Base-by-base conservation (phyloP, 2,113 vertebrate genomes). In the Brachyhypopomus occidentalis region DNA sequence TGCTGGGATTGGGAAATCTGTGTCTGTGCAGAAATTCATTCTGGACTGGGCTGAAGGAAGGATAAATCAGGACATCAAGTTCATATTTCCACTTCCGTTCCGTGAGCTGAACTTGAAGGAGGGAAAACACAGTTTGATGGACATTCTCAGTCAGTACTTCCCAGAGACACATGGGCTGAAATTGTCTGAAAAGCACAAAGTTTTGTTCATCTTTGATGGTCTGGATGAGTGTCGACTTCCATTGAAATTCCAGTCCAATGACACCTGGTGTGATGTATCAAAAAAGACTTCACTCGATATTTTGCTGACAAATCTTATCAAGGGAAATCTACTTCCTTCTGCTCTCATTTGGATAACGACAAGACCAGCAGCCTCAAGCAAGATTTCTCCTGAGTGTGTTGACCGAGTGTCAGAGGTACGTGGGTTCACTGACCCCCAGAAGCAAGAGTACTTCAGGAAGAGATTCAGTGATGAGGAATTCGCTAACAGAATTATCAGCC, bases 81-180 rank as follows among this genome's bases (percentile, higher is more conserved):
- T 77, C 20, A 77, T 77, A n/a, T 77, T 77, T 16, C 75, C 75
- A 55, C 75, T 77, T 67, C 75, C 75, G 14, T 77, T 77, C 75
- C 23, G 75, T 30, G 75, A 77, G 62, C 48, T 77, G 30, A 78
- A 78, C 36, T 25, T 78, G 36, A 78, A 59, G 64, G 63, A 78
- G 17, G 63, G 27, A 1, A 34, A 19, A 19, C 63, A 66, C 3
- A 66, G 63, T 66, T 66, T 66, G 63, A 66, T 66, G 63, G 63
- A 66, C 20, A 66, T 66, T 30, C 27, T 66, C 27, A 34, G 34
- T 11, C 19, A 17, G 27, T 66, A 34, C 19, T 66, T 66, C 63
- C 63, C 63, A 19, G 27, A 66, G 30, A 66, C 63, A 30, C 1
- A 66, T 34, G 63, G 63, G 3, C 12, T 66, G 27, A 66, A 19